A percentile compares a stretch with the other conserved stretches of the same genome.
These are phyloP conservation scores for Leptodactylus fallax DNA, from an alignment of 2,797 vertebrate species.

Conservation along the genomic window DNA sequence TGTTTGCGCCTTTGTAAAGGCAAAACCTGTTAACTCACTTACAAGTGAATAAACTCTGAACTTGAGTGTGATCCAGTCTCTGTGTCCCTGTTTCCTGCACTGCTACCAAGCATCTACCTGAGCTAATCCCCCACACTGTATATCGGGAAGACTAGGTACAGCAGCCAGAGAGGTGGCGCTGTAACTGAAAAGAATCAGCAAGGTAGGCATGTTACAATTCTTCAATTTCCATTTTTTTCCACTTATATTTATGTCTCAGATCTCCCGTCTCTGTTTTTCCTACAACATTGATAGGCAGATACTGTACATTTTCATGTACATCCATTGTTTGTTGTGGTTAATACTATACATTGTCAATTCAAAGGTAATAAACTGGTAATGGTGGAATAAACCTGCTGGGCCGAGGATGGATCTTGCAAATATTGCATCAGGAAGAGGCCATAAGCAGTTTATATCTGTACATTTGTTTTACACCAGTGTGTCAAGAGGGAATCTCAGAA, in stretches of 20 bases:
- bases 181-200: neutral
- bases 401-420: neutral
- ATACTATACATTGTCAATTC: neutral
- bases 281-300: neutral
- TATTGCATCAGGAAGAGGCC: neutral
- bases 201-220: neutral
- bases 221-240: neutral
- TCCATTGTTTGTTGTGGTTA: neutral
- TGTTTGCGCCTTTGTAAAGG: too few relatives aligned
- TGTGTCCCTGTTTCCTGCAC: too few relatives aligned
- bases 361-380: constrained; percentile 4
- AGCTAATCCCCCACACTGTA: too few relatives aligned
- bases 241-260: too few relatives aligned
- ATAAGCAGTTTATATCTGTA: constrained; percentile 7
- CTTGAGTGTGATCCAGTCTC: too few relatives aligned
- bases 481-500: constrained; percentile 13
- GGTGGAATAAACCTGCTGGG: neutral
- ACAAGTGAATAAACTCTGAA: too few relatives aligned
- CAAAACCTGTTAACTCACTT: too few relatives aligned
- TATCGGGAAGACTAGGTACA: neutral
- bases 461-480: constrained; percentile 35
- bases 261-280: neutral
- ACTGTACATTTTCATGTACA: neutral
- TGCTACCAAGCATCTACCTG: too few relatives aligned
- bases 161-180: neutral